Evolutionary conservation across 2,888 invertebrate genomes (phyloP).

Genomic region (Ennomos erosarius): DNA sequence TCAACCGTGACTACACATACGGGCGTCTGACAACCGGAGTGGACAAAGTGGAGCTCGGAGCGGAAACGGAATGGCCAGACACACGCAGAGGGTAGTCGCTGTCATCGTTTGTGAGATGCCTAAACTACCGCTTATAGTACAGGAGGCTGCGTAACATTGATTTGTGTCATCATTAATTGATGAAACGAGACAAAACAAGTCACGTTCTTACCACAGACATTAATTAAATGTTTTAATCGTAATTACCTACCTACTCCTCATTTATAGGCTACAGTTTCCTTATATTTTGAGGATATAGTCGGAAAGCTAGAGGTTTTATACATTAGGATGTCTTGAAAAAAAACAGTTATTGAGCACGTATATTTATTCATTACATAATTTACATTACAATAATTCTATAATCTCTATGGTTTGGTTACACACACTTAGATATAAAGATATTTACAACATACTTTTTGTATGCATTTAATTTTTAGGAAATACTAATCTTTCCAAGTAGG

Average conservation of each 20-base stretch:
- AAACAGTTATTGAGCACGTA: conserved; percentile 54
- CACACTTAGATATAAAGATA: conserved; percentile 17
- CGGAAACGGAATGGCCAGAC: conserved; percentile 9
- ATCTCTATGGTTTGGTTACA: conserved; percentile 25
- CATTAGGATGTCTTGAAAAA: too few relatives aligned
- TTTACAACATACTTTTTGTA: conserved; percentile 18
- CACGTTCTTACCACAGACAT: too few relatives aligned
- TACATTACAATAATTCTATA: conserved; percentile 31
- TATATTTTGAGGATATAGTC: too few relatives aligned
- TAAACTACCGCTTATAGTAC: too few relatives aligned
- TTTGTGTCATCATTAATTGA: too few relatives aligned
- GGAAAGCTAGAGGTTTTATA: too few relatives aligned
- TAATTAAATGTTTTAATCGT: too few relatives aligned
- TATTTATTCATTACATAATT: conserved; percentile 45
- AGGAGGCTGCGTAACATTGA: too few relatives aligned
- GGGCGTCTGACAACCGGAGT: conserved; percentile 14
- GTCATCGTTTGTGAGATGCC: too few relatives aligned
- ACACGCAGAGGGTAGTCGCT: conserved; percentile 2
- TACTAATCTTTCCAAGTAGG: not conserved
- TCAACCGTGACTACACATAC: conserved; percentile 3
- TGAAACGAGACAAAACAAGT: too few relatives aligned
- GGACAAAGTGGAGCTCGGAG: conserved; percentile 3
- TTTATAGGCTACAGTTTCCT: too few relatives aligned
- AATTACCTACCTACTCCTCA: too few relatives aligned
- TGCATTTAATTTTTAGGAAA: not conserved